Base-by-base conservation (phyloP, 2,888 invertebrate genomes). In the Pandemis heparana region DNA sequence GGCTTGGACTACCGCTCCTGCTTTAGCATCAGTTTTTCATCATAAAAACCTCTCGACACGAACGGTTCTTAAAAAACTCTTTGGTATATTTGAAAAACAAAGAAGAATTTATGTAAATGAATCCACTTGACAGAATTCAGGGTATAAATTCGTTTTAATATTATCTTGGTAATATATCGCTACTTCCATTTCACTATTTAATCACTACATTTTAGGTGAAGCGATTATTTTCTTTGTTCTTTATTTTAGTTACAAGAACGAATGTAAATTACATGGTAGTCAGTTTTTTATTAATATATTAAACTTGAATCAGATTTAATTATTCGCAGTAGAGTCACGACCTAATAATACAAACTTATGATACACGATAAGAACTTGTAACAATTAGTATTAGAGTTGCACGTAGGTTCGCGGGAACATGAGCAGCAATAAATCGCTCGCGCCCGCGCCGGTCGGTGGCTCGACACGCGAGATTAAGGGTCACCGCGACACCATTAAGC, bases 91-190 rank as follows among this genome's bases (percentile, higher is more conserved):
- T 10, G 84, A 85, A 87, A 83, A 87, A 85, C 89, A 90, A 87
- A 51, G n/a, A 90, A 89, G 87, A 90, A 92, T 89, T 91, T 91
- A 32, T 32, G 23, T 32, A 88, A 91, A 91, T 91, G 89, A 90
- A 90, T 92, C 88, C 89, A 83, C 87, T 87, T 85, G 82, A 82
- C 83, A 82, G 83, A 89, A 90, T 89, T 18, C 88, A 83, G 88
- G 90, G 89, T 89, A 90, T 89, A 89, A 91, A 91, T 91, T 91
- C 87, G 86, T 89, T 91, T 91, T 82, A 88, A 88, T 87, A 86
- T 91, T 89, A 89, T 89, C 87, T 88, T 23, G 32, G 61, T 89
- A 88, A 89, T 41, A 89, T 88, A 89, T 88, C 89, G 86, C 83
- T 85, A 85, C 86, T 87, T 87, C 85, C 86, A 86, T 86, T 87